A percentile compares a stretch with the other conserved stretches of the same genome.
Evolutionary conservation across 2,797 vertebrate species (phyloP).

Genomic region (Bovichtus diacanthus): DNA sequence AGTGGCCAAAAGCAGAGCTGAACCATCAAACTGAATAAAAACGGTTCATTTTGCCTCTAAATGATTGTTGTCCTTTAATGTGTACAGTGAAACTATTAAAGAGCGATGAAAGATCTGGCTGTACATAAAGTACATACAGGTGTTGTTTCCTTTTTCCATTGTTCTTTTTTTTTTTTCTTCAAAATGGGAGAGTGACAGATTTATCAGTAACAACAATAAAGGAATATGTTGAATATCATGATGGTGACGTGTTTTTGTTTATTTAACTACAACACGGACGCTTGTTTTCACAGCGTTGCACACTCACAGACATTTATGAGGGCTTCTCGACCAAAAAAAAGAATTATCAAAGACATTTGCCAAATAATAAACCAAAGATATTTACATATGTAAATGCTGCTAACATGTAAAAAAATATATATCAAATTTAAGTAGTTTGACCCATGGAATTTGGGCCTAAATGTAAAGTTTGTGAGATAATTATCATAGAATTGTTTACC

Average conservation of each 20-base stretch:
- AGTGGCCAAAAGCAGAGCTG: conserved; percentile 19
- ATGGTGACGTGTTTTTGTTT: background rate
- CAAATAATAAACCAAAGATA: too few species aligned
- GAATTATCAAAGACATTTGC: too few species aligned
- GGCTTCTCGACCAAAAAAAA: too few species aligned
- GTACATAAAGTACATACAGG: conserved; percentile 60
- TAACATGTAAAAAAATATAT: too few species aligned
- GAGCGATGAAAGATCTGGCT: conserved; percentile 65
- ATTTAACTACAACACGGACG: background rate
- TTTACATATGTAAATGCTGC: too few species aligned
- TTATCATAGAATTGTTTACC: too few species aligned
- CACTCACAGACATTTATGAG: too few species aligned
- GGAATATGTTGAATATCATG: conserved; percentile 73
- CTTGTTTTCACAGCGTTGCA: background rate
- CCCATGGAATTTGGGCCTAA: too few species aligned
- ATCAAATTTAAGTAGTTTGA: too few species aligned
- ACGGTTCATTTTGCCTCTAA: conserved; percentile 48
- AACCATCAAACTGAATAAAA: background rate
- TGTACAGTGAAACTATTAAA: conserved; percentile 68
- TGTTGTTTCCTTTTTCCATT: conserved; percentile 58
- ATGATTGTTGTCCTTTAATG: conserved; percentile 57
- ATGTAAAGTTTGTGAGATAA: too few species aligned
- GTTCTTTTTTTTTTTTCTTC: conserved; percentile 56
- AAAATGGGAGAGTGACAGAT: conserved; percentile 67
- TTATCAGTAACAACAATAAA: conserved; percentile 82